Evolutionary conservation across 2,797 vertebrate genomes (phyloP), one percentile per base, ranked within the genome.

Genomic region (Ispidina picta): DNA sequence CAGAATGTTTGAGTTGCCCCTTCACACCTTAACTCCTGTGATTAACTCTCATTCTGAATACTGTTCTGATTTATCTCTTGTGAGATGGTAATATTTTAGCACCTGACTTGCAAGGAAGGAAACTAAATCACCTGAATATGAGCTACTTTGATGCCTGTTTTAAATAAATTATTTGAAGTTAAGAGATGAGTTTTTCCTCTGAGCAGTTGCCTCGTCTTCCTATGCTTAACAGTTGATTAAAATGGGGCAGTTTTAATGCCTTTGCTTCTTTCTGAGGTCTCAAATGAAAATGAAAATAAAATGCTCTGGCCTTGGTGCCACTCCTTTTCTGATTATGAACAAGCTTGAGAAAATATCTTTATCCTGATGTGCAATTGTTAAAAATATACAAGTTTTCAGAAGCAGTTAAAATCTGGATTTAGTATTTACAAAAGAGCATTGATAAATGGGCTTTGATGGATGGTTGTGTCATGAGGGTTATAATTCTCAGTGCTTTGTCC

Each of bases 321-420:
- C 2, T n/a, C 28, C 18, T 85, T 19, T 54, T 25, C 19, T 52
- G 20, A 2, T 46, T 26, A 43, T 41, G 43, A 77, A 8, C 54
- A 62, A 73, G 5, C 21, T 74, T 64, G 39, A n/a, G 15, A 46
- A 60, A 76, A 48, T 16, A 7, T 0, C 8, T 37, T 2, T 35
- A 31, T 60, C 51, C n/a, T 26, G 28, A 22, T n/a, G 5, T 10
- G 7, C 18, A 12, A 16, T 2, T 16, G 7, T 23, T 78, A 39
- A 4, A 9, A 51, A 8, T 3, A 3, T 12, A 3, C 20, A 54
- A 18, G 51, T 29, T 8, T 4, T 5, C 6, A 4, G 1, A 12
- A 43, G 4, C 12, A 56, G 31, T 60, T 93, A 7, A 25, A 5
- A n/a, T 54, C 16, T 35, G n/a, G 7, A 9, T 71, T 76, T 31